A percentile compares a stretch with the other conserved stretches of the same genome.
phyloP scores from a whole-genome alignment of 1,140 invertebrate genomes.

The Meloidogyne hapla region DNA sequence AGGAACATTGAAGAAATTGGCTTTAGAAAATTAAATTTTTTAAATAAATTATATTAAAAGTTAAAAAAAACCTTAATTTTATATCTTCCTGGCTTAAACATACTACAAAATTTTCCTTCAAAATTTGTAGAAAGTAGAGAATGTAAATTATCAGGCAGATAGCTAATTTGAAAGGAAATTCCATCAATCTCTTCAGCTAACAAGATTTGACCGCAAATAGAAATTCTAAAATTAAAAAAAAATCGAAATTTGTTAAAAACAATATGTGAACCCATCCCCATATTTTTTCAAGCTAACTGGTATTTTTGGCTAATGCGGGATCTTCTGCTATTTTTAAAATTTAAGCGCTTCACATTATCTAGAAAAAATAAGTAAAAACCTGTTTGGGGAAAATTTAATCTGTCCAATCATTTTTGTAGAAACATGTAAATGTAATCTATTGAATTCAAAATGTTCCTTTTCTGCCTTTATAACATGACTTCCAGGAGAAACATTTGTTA shows the following conservation, averaged over 20 bases:
- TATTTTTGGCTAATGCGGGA: no score
- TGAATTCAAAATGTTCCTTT: conserved; percentile 26
- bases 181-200: background rate
- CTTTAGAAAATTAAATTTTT: background rate
- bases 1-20: conserved; percentile 11
- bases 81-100: conserved; percentile 26
- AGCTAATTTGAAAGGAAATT: conserved; percentile 4
- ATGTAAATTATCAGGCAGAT: background rate
- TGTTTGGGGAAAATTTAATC: conserved; percentile 14
- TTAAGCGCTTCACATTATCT: no score
- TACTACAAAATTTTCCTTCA: conserved; percentile 22
- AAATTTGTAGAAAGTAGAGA: background rate
- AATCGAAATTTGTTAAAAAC: no score
- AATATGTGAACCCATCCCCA: no score
- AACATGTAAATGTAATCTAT: conserved; percentile 1
- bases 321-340: no score
- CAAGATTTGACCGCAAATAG: conserved; percentile 32
- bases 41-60: background rate
- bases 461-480: background rate
- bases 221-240: conserved; percentile 29
- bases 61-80: background rate
- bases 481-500: background rate
- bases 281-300: no score
- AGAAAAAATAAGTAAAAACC: conserved; percentile 12
- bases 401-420: conserved; percentile 16